These are phyloP conservation scores for Cryptocheilus praepositus DNA, from an alignment of 2,888 invertebrate species.

Conservation along the genomic window DNA sequence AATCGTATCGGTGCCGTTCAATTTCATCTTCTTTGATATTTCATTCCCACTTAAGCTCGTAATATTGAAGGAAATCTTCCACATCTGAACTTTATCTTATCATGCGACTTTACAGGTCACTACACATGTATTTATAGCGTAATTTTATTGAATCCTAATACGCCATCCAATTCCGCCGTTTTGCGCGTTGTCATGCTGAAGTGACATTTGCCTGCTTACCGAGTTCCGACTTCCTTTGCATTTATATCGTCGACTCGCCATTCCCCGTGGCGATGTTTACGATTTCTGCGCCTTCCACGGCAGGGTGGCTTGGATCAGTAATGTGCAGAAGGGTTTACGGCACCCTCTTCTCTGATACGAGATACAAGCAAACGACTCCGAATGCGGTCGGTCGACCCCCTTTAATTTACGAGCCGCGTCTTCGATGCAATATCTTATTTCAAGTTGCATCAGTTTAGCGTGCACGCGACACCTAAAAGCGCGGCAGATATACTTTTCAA, in stretches of 20 bases:
- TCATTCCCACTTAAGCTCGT: too few relatives aligned
- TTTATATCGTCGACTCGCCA: conserved; percentile 11
- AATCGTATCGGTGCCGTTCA: too few relatives aligned
- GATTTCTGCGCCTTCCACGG: conserved; percentile 44
- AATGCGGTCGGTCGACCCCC: conserved; percentile 11
- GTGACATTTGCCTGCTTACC: not conserved
- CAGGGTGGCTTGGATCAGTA: conserved; percentile 17
- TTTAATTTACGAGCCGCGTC: conserved; percentile 29
- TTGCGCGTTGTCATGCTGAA: too few relatives aligned
- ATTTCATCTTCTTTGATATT: too few relatives aligned
- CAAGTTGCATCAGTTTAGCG: not conserved
- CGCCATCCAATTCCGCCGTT: too few relatives aligned
- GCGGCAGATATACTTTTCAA: too few relatives aligned
- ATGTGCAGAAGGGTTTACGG: conserved; percentile 30
- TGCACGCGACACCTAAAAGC: too few relatives aligned
- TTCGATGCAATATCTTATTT: conserved; percentile 26
- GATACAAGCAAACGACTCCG: conserved; percentile 47
- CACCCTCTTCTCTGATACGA: conserved; percentile 27
- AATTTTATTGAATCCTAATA: too few relatives aligned
- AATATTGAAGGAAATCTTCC: too few relatives aligned
- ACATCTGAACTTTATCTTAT: too few relatives aligned
- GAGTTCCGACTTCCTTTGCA: conserved; percentile 7
- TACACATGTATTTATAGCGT: not conserved
- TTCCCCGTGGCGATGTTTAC: conserved; percentile 42
- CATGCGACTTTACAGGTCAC: too few relatives aligned